phyloP scores from a whole-genome alignment of 2,888 invertebrate genomes.

The Conops quadrifasciatus region DNA sequence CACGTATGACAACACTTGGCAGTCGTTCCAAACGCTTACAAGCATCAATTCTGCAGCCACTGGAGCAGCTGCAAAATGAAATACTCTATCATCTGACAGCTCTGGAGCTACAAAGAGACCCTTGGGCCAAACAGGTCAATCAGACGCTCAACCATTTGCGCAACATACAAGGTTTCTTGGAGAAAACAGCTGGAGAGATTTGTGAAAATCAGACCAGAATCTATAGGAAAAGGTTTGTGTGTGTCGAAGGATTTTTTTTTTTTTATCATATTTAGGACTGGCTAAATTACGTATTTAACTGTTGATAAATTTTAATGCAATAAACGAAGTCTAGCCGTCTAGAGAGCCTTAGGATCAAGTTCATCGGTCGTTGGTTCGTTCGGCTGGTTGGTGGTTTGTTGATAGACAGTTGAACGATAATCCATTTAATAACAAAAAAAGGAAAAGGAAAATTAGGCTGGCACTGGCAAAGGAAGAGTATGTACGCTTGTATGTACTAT shows the following conservation, averaged over 20 bases:
- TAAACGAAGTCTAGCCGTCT: not conserved
- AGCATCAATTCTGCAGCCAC: conserved; percentile 72
- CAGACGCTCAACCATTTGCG: conserved; percentile 78
- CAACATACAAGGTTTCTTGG: conserved; percentile 79
- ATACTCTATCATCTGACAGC: conserved; percentile 80
- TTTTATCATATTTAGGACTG: no score
- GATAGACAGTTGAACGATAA: no score
- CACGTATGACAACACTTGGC: conserved; percentile 77
- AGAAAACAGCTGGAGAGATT: conserved; percentile 76
- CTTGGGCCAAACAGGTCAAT: conserved; percentile 76
- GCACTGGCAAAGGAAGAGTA: no score
- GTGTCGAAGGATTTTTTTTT: no score
- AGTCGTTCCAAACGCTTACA: conserved; percentile 73
- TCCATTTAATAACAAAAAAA: no score
- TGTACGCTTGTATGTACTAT: no score
- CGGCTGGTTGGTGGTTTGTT: no score
- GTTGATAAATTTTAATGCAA: conserved; percentile 8
- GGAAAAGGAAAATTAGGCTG: no score
- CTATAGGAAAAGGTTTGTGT: conserved; percentile 59
- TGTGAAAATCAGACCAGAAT: conserved; percentile 71
- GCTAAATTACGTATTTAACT: not conserved
- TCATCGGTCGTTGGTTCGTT: not conserved
- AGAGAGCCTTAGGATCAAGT: not conserved
- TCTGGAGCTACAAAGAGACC: conserved; percentile 76
- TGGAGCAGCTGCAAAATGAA: conserved; percentile 76